Conservation (phyloP, 2,888 invertebrate genomes). For the Meganola albula region DNA sequence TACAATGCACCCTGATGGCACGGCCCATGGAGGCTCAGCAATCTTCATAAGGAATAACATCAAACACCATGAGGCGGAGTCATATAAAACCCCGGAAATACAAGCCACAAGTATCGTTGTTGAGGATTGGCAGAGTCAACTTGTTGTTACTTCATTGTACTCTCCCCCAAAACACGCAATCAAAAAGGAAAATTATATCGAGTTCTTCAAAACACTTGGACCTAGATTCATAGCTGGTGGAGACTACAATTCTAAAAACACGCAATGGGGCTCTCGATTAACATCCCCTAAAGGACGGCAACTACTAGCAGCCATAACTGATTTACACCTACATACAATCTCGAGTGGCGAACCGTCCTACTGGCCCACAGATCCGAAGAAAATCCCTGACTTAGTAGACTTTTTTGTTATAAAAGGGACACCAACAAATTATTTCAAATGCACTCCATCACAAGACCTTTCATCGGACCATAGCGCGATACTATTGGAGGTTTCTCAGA, state of each 20-base stretch:
- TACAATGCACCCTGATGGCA: constrained; percentile 28
- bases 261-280: constrained; percentile 1
- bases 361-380: constrained; percentile 2
- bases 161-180: constrained; percentile 13
- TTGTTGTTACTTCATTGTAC: constrained; percentile 15
- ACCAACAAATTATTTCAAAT: not conserved
- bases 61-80: constrained; percentile 10
- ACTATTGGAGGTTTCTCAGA: not conserved
- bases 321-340: not conserved
- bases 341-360: constrained; percentile 1
- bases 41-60: constrained; percentile 17
- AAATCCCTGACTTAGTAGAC: not conserved
- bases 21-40: constrained; percentile 22
- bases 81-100: constrained; percentile 7
- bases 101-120: constrained; percentile 15
- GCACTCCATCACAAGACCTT: not conserved
- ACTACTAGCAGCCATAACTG: not conserved
- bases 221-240: constrained; percentile 3
- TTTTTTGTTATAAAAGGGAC: not conserved
- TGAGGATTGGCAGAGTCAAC: constrained; percentile 3
- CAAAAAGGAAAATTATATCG: constrained; percentile 2
- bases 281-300: constrained; percentile 4
- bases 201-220: constrained; percentile 5
- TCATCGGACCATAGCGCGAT: constrained; percentile 2
- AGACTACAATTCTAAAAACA: constrained; percentile 3